These are phyloP conservation scores for Nasonia vitripennis DNA, from an alignment of 1,140 invertebrate species.

Conservation along the genomic window DNA sequence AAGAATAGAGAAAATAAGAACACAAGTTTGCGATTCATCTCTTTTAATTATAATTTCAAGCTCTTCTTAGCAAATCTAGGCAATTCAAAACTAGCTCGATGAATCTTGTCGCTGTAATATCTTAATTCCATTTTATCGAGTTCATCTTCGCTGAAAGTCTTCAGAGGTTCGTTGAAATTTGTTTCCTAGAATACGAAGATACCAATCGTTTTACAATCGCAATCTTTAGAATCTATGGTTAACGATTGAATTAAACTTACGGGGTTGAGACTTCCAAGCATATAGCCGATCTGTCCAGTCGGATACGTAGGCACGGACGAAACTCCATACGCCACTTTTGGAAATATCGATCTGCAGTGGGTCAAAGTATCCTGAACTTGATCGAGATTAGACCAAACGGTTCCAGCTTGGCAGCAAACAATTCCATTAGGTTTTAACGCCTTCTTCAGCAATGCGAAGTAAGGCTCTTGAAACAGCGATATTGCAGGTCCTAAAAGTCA, in stretches of 20 bases:
- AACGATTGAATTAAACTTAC: constrained; percentile 55
- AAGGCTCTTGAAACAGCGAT: constrained; percentile 86
- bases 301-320: constrained; percentile 96
- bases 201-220: background rate
- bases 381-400: constrained; percentile 91
- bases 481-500: constrained; percentile 79
- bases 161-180: constrained; percentile 84
- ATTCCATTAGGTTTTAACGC: constrained; percentile 91
- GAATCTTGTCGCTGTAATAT: constrained; percentile 92
- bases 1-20: background rate
- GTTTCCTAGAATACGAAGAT: constrained; percentile 59
- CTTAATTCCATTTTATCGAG: constrained; percentile 83
- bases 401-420: constrained; percentile 94
- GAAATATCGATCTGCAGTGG: constrained; percentile 86
- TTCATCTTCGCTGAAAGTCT: constrained; percentile 81
- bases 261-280: constrained; percentile 80
- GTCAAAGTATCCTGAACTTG: constrained; percentile 85
- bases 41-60: background rate
- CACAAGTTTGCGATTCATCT: background rate
- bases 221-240: background rate
- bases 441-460: constrained; percentile 90
- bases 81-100: constrained; percentile 89
- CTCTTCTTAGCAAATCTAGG: constrained; percentile 85
- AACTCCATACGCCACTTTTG: constrained; percentile 85
- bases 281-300: constrained; percentile 95